Evolutionary conservation across 2,888 invertebrate species (phyloP).

Genomic region (Digitonthophagus gazella): DNA sequence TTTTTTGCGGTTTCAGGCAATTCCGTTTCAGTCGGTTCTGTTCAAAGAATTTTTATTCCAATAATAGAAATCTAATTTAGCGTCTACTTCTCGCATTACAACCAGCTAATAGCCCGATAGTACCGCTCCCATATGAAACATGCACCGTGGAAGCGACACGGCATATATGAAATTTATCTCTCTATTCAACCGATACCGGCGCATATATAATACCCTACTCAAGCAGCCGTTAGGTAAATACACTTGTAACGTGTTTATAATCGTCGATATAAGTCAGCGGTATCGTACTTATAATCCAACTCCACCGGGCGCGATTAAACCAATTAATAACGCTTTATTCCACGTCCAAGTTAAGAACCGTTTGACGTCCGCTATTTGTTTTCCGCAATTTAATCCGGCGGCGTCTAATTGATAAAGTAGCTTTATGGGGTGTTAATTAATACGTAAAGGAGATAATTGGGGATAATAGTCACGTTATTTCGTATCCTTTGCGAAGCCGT

Average conservation of each 20-base stretch:
- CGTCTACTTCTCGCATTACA: not conserved
- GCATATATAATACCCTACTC: not conserved
- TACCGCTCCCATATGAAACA: not conserved
- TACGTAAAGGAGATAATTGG: not conserved
- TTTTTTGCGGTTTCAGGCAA: too few species aligned
- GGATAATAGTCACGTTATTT: not conserved
- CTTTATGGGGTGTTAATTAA: not conserved
- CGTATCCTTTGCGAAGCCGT: not conserved
- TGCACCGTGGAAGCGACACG: not conserved
- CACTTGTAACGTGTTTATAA: conserved; percentile 15
- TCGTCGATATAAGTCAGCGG: conserved; percentile 8
- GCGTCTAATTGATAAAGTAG: not conserved
- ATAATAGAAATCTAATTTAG: not conserved
- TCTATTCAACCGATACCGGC: not conserved
- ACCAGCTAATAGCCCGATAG: not conserved
- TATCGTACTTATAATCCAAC: not conserved
- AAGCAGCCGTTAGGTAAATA: conserved; percentile 14
- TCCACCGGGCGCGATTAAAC: not conserved
- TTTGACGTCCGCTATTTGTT: not conserved
- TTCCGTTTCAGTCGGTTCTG: too few species aligned
- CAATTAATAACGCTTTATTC: not conserved
- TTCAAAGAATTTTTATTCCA: not conserved
- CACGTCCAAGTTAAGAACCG: not conserved
- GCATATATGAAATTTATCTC: not conserved
- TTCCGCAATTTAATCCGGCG: not conserved